Evolutionary conservation across 2,113 vertebrate genomes (phyloP), one percentile per base, ranked within the genome.

Genomic region (Tetrax tetrax): DNA sequence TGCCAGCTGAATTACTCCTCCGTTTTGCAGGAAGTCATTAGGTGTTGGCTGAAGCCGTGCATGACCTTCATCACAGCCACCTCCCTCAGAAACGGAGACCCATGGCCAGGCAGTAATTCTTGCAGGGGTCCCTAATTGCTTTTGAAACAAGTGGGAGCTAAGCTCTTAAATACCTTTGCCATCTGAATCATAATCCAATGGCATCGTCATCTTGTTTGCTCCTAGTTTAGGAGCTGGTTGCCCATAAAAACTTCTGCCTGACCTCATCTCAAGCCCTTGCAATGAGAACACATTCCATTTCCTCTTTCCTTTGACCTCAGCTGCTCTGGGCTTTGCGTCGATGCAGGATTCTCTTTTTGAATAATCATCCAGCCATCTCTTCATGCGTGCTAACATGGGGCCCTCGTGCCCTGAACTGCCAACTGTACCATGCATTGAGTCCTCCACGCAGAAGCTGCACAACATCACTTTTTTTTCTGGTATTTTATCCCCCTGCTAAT

Each of bases 341-440:
- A 19, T 60, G 72, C 83, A 28, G 85, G 41, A 60, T 77, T 29
- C 75, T 27, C 3, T 13, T 54, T 51, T 27, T 41, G 56, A 66
- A 64, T 6, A 60, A 51, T 41, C 38, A 11, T 1, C 21, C 81
- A 48, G 81, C 60, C 56, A 48, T 12, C 31, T 17, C 70, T 31
- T 29, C 0, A 0, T 24, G 51, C 0, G 0, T 28, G 45, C 77
- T 54, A 5, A 4, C 15, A 1, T 2, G 1, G 15, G 28, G 38
- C 53, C 76, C 57, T 66, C 1, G 0, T 53, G 75, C 35, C 66
- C 70, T 5, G 47, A 21, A 1, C 31, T 1, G 0, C 27, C 17
- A 2, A 56, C 80, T 12, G 14, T 19, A 4, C 3, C 2, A 3
- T 5, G 24, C 45, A 7, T 10, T 14, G 5, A 72, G 41, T 14